Percentiles rank a stretch among this genome's conserved stretches.
Evolutionary conservation across 2,888 invertebrate species (phyloP).

Genomic region (Bimastos eiseni): DNA sequence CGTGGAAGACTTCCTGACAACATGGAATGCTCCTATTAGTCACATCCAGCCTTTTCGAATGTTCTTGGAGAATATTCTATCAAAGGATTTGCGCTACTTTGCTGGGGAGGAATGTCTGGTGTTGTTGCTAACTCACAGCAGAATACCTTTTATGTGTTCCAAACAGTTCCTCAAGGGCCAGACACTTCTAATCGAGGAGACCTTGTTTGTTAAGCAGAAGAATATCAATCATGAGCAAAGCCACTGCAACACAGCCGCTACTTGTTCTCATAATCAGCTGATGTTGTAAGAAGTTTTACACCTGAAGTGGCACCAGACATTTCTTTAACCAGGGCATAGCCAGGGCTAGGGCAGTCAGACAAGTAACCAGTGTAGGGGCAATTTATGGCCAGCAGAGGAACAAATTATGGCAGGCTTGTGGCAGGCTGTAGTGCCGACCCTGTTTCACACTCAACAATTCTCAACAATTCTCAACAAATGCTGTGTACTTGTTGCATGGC

Average conservation of each 20-base stretch:
- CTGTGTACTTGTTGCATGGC: too few relatives aligned
- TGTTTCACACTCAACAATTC: neutral
- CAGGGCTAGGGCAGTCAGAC: too few relatives aligned
- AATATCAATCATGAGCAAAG: neutral
- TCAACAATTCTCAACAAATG: too few relatives aligned
- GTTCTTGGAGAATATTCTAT: constrained; percentile 34
- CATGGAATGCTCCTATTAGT: constrained; percentile 59
- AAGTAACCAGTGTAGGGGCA: too few relatives aligned
- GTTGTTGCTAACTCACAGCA: constrained; percentile 51
- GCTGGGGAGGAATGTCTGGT: constrained; percentile 58
- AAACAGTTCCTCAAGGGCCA: constrained; percentile 17
- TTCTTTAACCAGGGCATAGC: too few relatives aligned
- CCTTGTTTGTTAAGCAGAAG: neutral
- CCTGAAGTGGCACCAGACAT: too few relatives aligned
- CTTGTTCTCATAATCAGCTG: neutral
- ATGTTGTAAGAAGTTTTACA: neutral
- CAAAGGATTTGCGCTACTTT: constrained; percentile 54
- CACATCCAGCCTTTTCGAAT: constrained; percentile 62
- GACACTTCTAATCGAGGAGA: neutral
- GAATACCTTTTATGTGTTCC: constrained; percentile 46
- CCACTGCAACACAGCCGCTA: neutral
- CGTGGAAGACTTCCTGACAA: constrained; percentile 63
- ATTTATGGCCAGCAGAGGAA: too few relatives aligned
- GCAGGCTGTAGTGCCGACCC: too few relatives aligned
- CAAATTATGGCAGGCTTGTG: too few relatives aligned